Conservation (phyloP, 2,113 vertebrate genomes). For the Mugil cephalus region DNA sequence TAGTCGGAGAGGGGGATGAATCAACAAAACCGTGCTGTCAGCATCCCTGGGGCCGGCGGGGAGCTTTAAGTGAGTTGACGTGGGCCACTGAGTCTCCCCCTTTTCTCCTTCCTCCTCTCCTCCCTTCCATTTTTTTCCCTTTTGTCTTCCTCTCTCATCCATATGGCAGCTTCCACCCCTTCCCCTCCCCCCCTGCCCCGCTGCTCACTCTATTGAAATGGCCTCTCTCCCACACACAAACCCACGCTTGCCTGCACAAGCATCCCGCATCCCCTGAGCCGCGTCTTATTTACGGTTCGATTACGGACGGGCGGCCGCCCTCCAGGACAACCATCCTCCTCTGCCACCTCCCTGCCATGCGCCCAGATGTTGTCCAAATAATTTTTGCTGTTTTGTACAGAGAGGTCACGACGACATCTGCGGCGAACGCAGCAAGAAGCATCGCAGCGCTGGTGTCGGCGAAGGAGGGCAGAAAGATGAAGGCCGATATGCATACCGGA, state of each 20-base stretch:
- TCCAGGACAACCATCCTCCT: slow-evolving; percentile 52
- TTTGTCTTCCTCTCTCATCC: slow-evolving; percentile 73
- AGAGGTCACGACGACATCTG: slow-evolving; percentile 66
- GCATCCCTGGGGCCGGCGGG: slow-evolving; percentile 72
- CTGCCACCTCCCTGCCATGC: slow-evolving; percentile 41
- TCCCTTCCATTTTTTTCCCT: slow-evolving; percentile 46
- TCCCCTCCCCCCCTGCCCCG: slow-evolving; percentile 65
- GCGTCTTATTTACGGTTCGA: slow-evolving; percentile 79
- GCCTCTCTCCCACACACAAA: slow-evolving; percentile 68
- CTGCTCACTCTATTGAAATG: slow-evolving; percentile 69
- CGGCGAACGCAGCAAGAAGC: slow-evolving; percentile 25
- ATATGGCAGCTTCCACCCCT: slow-evolving; percentile 73
- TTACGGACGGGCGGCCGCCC: slow-evolving; percentile 59
- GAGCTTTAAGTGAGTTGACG: slow-evolving; percentile 72
- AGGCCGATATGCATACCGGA: slow-evolving; percentile 13
- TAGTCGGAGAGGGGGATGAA: slow-evolving; percentile 61
- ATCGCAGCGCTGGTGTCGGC: slow-evolving; percentile 1
- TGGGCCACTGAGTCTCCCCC: slow-evolving; percentile 62
- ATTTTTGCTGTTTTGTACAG: slow-evolving; percentile 66
- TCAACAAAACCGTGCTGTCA: slow-evolving; percentile 78
- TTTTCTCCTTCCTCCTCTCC: slow-evolving; percentile 56
- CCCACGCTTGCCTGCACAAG: slow-evolving; percentile 73
- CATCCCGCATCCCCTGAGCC: slow-evolving; percentile 69
- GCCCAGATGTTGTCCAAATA: slow-evolving; percentile 76
- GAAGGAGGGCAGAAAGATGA: slow-evolving; percentile 17